Evolutionary conservation across 1,140 invertebrate genomes (phyloP).

Genomic region (Bathynomus jamesi): DNA sequence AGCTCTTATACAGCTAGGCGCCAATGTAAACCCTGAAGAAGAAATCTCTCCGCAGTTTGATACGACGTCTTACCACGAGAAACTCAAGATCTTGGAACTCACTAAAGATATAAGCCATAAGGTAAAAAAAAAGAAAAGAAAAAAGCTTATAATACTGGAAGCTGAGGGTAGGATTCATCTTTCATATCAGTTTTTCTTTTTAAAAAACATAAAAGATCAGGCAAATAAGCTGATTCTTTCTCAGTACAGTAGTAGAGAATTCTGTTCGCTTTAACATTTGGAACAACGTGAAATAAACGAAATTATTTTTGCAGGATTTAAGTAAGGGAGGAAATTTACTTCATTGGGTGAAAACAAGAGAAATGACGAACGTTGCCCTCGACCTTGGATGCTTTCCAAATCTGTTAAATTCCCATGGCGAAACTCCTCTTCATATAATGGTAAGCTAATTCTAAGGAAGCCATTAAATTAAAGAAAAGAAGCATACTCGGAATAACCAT

Average conservation of each 20-base stretch:
- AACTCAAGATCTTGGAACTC: slow-evolving; percentile 10
- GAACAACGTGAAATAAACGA: background rate
- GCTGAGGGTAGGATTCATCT: background rate
- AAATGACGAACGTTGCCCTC: slow-evolving; percentile 25
- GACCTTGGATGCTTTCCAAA: slow-evolving; percentile 27
- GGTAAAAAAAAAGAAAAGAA: no score
- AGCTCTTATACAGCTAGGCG: slow-evolving; percentile 6
- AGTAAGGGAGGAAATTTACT: slow-evolving; percentile 34
- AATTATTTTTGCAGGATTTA: slow-evolving; percentile 22
- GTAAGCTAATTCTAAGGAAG: background rate
- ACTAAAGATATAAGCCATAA: slow-evolving; percentile 18
- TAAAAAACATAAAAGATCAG: background rate
- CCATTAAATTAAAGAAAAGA: background rate
- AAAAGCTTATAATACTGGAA: background rate
- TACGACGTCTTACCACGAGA: slow-evolving; percentile 6
- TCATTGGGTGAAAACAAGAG: slow-evolving; percentile 32
- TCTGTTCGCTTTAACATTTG: background rate
- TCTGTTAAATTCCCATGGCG: slow-evolving; percentile 14
- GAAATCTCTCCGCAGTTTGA: slow-evolving; percentile 4
- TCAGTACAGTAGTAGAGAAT: background rate
- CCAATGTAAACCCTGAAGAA: slow-evolving; percentile 14
- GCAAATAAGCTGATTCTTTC: background rate
- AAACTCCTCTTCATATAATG: slow-evolving; percentile 17
- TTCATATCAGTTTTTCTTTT: background rate
- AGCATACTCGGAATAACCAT: slow-evolving; percentile 6